A percentile compares a stretch with the other conserved stretches of the same genome.
Conservation (phyloP, 2,888 invertebrate species). For the Philaethria dido region DNA sequence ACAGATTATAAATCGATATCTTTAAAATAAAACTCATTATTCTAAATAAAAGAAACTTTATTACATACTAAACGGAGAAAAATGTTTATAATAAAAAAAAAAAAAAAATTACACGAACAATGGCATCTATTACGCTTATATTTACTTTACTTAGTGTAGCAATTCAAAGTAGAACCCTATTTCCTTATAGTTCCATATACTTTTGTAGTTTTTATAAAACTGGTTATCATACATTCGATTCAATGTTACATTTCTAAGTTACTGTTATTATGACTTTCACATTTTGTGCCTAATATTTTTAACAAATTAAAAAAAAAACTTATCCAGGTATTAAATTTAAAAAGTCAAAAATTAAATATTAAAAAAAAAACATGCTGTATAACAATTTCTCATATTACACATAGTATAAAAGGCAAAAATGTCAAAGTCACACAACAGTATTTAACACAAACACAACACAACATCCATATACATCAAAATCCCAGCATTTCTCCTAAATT, state of each 20-base stretch:
- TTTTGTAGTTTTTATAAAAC: slow-evolving; percentile 33
- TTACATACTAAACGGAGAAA: slow-evolving; percentile 70
- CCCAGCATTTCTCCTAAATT: slow-evolving; percentile 10
- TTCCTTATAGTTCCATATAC: slow-evolving; percentile 23
- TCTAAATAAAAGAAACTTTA: slow-evolving; percentile 78
- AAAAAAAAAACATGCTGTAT: background rate
- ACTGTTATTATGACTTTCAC: slow-evolving; percentile 2
- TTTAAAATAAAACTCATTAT: slow-evolving; percentile 36
- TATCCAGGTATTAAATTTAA: background rate
- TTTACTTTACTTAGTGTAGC: slow-evolving; percentile 54
- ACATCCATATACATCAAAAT: slow-evolving; percentile 13
- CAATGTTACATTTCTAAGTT: background rate
- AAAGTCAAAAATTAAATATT: background rate
- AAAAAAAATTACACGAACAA: slow-evolving; percentile 72
- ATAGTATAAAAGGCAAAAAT: background rate
- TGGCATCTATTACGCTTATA: slow-evolving; percentile 68
- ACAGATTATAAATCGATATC: too few relatives aligned
- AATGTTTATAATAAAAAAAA: slow-evolving; percentile 63
- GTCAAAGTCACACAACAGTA: slow-evolving; percentile 6
- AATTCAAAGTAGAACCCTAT: slow-evolving; percentile 28
- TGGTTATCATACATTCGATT: slow-evolving; percentile 25
- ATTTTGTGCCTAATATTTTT: background rate
- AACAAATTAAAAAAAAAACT: background rate
- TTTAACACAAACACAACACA: slow-evolving; percentile 16
- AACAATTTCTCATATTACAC: background rate